Evolutionary conservation across 2,888 invertebrate genomes (phyloP), one percentile per base, ranked within the genome.

Genomic region (Pemphredon lugubris): DNA sequence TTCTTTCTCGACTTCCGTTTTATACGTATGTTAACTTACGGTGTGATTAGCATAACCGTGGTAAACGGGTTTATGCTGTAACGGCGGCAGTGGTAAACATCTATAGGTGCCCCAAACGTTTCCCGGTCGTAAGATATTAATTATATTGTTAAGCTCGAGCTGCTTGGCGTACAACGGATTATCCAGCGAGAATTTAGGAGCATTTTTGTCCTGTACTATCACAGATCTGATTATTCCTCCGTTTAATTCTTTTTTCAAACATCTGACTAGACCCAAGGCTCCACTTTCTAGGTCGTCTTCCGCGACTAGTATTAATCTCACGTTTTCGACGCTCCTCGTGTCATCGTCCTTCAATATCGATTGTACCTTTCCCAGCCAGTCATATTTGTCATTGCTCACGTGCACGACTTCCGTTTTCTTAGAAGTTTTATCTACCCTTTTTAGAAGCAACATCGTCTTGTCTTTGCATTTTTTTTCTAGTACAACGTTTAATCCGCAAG

Each of bases 181-280:
- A 6, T 93, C 91, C 2, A 93, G 88, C 75, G 93, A 92, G 77
- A 96, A 96, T 1, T 90, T 85, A 0, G 95, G 94, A 0, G 94
- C 94, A 1, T 91, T 90, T 0, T 90, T 86, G 50, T 91, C 91
- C 73, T 90, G 86, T 58, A 95, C 92, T 34, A 94, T 91, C 5
- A 96, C 88, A 59, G 93, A 93, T 54, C 91, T 91, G 0, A 93
- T 90, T 0, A 92, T 87, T 75, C 93, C 87, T 2, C 89, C 87
- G 74, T 95, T 95, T 0, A 94, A 93, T 85, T 98, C 97, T 81
- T 92, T 94, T 65, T 95, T 92, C 23, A 98, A 88, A 88, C 98
- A 98, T 82, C 97, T 97, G 0, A 96, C 93, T 57, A 98, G 90
- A n/a, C 98, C 99, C 18, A 97, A 87, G 0, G 98, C 91, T 11